Conservation (phyloP, 1,140 invertebrate genomes). For the Schlechtendalia chinensis region DNA sequence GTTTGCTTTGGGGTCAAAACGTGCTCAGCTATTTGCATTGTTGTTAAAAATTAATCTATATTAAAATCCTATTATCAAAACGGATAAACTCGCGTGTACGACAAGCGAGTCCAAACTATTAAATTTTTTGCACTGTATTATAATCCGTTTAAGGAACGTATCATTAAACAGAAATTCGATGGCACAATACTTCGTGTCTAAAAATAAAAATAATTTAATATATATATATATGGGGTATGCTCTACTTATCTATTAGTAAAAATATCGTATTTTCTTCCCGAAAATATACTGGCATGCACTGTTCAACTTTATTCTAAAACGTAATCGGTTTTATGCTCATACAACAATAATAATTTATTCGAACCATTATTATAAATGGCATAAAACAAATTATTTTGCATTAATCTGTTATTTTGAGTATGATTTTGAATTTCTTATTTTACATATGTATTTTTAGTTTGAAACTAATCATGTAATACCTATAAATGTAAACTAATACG, state of each 20-base stretch:
- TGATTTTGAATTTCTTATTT: no score
- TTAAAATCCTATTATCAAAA: slow-evolving; percentile 40
- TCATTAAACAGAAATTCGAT: neutral
- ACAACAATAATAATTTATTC: neutral
- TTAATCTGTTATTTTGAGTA: no score
- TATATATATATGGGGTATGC: no score
- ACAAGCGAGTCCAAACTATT: neutral
- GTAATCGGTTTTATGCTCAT: neutral
- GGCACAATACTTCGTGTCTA: neutral
- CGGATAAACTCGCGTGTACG: neutral
- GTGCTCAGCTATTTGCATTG: slow-evolving; percentile 18
- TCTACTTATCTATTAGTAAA: neutral
- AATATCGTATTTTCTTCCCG: neutral
- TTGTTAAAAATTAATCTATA: slow-evolving; percentile 35
- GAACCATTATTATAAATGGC: neutral
- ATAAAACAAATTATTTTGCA: no score
- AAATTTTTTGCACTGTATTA: neutral
- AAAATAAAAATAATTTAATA: no score
- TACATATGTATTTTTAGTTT: no score
- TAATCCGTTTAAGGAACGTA: slow-evolving; percentile 14
- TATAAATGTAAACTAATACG: no score
- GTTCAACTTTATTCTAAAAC: neutral
- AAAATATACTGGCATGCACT: neutral
- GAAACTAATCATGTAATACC: no score
- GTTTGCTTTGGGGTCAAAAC: slow-evolving; percentile 39